Evolutionary conservation across 2,113 vertebrate species (phyloP).

Genomic region (Lagenorhynchus albirostris): DNA sequence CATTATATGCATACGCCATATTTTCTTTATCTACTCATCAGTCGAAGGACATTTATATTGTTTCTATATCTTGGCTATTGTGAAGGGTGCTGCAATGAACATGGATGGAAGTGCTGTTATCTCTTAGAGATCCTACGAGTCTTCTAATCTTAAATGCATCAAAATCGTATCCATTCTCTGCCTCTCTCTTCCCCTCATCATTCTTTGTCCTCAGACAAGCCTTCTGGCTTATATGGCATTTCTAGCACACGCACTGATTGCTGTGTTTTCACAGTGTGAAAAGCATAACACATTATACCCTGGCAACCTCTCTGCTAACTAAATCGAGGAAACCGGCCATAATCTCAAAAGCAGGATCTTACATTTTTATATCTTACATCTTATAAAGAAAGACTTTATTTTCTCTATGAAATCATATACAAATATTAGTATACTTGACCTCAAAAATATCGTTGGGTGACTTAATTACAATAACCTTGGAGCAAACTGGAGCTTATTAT

Average conservation of each 20-base stretch:
- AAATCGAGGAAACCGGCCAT: background rate
- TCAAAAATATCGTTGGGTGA: background rate
- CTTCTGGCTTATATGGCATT: background rate
- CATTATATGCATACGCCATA: background rate
- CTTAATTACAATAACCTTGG: background rate
- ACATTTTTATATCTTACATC: background rate
- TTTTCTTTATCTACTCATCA: background rate
- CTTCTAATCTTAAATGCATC: background rate
- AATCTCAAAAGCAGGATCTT: background rate
- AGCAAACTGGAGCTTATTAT: background rate
- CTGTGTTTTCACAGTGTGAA: background rate
- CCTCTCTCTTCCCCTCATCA: background rate
- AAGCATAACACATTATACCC: background rate
- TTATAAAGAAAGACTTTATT: constrained; percentile 9
- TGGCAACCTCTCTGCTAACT: background rate
- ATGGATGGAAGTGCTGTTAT: background rate
- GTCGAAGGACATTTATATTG: background rate
- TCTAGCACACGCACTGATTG: background rate
- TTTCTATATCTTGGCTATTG: background rate
- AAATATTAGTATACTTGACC: background rate
- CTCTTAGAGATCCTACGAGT: background rate
- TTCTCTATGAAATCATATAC: background rate
- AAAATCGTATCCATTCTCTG: background rate
- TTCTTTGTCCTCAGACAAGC: background rate
- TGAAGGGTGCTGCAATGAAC: background rate